Conservation (phyloP, 1,140 invertebrate genomes). For the Trichonephila inaurata region DNA sequence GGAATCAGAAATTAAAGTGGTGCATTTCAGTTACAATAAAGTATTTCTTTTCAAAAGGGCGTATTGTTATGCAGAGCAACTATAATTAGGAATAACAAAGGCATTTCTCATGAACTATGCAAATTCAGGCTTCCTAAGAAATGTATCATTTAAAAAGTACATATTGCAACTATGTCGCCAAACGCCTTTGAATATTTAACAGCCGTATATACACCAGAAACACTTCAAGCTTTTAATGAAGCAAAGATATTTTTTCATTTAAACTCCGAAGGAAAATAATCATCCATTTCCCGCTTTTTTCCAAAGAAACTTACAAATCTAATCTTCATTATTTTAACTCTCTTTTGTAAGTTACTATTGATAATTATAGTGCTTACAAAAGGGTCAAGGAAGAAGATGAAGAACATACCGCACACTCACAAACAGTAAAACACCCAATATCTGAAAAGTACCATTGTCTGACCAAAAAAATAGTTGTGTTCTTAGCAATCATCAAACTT, state of each 20-base stretch:
- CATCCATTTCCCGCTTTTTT: background rate
- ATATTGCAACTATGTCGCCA: too few relatives aligned
- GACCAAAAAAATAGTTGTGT: constrained; percentile 16
- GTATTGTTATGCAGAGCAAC: too few relatives aligned
- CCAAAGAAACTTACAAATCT: background rate
- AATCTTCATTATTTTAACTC: background rate
- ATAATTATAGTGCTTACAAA: constrained; percentile 31
- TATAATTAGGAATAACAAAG: too few relatives aligned
- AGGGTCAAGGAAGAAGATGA: constrained; percentile 38
- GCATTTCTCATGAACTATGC: too few relatives aligned
- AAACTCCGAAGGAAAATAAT: background rate
- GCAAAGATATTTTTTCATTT: background rate
- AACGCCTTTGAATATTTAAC: background rate
- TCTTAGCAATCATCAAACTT: constrained; percentile 22
- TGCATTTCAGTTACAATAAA: too few relatives aligned
- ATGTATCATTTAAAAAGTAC: too few relatives aligned
- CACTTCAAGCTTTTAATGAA: background rate
- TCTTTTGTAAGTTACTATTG: background rate
- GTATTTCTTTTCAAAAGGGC: too few relatives aligned
- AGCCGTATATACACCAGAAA: background rate
- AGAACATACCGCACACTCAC: background rate
- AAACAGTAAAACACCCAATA: constrained; percentile 13
- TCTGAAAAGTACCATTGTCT: constrained; percentile 46
- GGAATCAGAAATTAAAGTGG: too few relatives aligned
- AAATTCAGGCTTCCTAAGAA: too few relatives aligned